Percentiles rank a stretch among this genome's conserved stretches.
Evolutionary conservation across 2,113 vertebrate species (phyloP).

Genomic region (Indri indri): DNA sequence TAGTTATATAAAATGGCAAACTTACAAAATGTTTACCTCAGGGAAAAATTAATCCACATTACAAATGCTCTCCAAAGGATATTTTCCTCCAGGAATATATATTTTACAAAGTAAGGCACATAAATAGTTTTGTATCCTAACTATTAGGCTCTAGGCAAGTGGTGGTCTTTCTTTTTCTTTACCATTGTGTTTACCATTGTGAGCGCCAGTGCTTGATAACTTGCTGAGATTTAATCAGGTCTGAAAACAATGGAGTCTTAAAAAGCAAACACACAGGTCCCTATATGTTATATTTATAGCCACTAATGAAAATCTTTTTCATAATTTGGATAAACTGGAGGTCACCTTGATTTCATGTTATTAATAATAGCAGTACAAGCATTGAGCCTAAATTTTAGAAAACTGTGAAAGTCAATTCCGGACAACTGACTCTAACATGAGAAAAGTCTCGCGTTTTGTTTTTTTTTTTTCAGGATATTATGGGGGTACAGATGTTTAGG

Average conservation of each 20-base stretch:
- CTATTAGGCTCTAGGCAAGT: background rate
- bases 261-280: background rate
- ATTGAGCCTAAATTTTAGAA: constrained; percentile 12
- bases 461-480: no score
- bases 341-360: background rate
- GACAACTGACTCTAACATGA: background rate
- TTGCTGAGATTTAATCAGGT: background rate
- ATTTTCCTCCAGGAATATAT: background rate
- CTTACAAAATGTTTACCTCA: background rate
- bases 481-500: no score
- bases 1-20: background rate
- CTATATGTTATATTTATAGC: background rate
- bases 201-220: background rate
- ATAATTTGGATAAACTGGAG: background rate
- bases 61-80: background rate
- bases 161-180: background rate
- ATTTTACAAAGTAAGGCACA: constrained; percentile 6
- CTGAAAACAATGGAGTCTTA: background rate
- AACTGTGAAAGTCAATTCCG: background rate
- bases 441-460: background rate
- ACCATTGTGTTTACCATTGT: background rate
- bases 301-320: background rate
- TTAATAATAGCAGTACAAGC: background rate
- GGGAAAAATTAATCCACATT: background rate
- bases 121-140: background rate